Evolutionary conservation across 2,113 vertebrate genomes (phyloP).

Genomic region (Fukomys damarensis): DNA sequence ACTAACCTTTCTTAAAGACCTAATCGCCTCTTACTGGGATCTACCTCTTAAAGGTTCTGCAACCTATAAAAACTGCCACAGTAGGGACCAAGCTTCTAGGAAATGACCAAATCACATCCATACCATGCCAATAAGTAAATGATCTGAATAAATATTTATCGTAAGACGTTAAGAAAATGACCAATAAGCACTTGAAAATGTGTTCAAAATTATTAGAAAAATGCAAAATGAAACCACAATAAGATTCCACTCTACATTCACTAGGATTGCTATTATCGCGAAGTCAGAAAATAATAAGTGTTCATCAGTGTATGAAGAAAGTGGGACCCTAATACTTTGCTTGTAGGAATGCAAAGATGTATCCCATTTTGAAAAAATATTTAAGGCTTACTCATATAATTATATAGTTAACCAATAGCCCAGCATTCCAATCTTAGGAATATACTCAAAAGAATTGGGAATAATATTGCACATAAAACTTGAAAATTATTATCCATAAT

Average conservation of each 20-base stretch:
- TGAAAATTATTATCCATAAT: not conserved
- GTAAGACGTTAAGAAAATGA: not conserved
- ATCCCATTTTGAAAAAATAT: not conserved
- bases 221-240: not conserved
- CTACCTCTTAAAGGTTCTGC: not conserved
- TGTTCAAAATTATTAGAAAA: not conserved
- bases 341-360: not conserved
- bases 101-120: not conserved
- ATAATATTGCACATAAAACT: conserved; percentile 17
- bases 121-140: not conserved
- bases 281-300: not conserved
- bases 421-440: not conserved
- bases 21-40: not conserved
- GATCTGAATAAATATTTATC: not conserved
- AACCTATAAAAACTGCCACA: not conserved
- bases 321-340: not conserved
- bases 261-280: not conserved
- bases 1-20: not conserved
- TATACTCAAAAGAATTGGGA: not conserved
- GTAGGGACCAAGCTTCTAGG: not conserved
- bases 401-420: not conserved
- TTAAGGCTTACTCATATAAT: not conserved
- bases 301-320: not conserved
- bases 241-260: not conserved
- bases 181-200: not conserved